Evolutionary conservation across 2,113 vertebrate genomes (phyloP).

Genomic region (Coryphaenoides rupestris): DNA sequence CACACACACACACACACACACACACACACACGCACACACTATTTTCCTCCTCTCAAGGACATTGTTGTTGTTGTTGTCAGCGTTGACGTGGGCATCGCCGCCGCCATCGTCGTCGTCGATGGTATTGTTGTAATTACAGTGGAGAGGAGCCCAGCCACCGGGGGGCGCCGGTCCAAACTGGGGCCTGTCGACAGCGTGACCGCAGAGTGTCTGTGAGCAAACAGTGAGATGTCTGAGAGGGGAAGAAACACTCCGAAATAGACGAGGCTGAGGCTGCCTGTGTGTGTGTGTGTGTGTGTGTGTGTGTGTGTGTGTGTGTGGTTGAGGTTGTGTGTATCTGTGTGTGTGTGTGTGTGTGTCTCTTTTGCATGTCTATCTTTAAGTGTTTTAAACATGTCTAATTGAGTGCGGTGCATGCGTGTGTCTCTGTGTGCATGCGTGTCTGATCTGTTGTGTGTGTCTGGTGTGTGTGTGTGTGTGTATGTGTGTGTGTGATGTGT

Average conservation of each 20-base stretch:
- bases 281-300: neutral
- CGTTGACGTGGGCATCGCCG: too few relatives aligned
- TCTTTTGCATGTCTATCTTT: too few relatives aligned
- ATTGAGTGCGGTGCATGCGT: too few relatives aligned
- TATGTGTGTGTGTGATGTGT: too few relatives aligned
- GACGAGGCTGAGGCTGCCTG: constrained; percentile 30
- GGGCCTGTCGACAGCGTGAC: constrained; percentile 41
- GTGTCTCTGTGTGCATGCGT: too few relatives aligned
- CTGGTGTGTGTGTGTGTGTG: too few relatives aligned
- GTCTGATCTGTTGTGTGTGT: too few relatives aligned
- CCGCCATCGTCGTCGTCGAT: too few relatives aligned
- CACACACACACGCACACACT: constrained; percentile 16
- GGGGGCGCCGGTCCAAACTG: constrained; percentile 22
- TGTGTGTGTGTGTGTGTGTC: too few relatives aligned
- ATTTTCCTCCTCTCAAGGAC: constrained; percentile 9
- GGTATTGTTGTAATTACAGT: constrained; percentile 11
- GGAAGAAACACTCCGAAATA: constrained; percentile 47
- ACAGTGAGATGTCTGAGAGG: constrained; percentile 53
- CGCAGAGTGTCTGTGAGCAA: constrained; percentile 56
- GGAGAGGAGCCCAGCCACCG: constrained; percentile 3
- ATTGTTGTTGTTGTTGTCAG: constrained; percentile 24
- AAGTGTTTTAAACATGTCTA: too few relatives aligned
- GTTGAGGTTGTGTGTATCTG: too few relatives aligned
- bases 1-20: too few relatives aligned
- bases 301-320: neutral